Percentiles rank a stretch among this genome's conserved stretches.
Conservation (phyloP, 2,113 vertebrate genomes). For the Reinhardtius hippoglossoides region DNA sequence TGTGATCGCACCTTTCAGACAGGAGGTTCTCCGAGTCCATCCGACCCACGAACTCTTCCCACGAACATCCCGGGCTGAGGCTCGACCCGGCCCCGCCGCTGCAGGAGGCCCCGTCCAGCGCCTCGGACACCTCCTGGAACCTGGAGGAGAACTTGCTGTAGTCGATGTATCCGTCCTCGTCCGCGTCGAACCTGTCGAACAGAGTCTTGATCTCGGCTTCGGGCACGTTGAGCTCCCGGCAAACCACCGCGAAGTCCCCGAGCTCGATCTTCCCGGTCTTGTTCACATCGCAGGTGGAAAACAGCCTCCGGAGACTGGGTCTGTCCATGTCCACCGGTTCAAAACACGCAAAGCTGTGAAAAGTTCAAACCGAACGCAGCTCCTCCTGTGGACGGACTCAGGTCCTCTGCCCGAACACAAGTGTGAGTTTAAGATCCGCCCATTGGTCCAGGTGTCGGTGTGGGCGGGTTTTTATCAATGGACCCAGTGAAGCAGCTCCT, state of each 20-base stretch:
- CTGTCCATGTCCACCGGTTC: slow-evolving; percentile 54
- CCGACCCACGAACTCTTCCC: slow-evolving; percentile 79
- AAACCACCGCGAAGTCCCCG: slow-evolving; percentile 81
- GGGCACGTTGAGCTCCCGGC: slow-evolving; percentile 80
- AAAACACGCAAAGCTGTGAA: not conserved
- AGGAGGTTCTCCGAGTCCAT: slow-evolving; percentile 66
- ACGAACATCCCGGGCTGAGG: slow-evolving; percentile 19
- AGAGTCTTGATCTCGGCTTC: slow-evolving; percentile 66
- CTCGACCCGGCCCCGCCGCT: not conserved
- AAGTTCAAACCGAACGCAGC: not conserved
- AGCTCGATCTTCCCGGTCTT: slow-evolving; percentile 82
- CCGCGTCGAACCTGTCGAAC: slow-evolving; percentile 80
- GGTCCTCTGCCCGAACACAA: slow-evolving; percentile 4
- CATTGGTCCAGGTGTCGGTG: not conserved
- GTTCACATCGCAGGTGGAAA: slow-evolving; percentile 84
- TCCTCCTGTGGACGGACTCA: not conserved
- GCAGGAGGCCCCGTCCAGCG: slow-evolving; percentile 70
- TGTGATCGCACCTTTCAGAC: slow-evolving; percentile 75
- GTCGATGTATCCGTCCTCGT: slow-evolving; percentile 79
- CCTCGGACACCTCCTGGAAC: slow-evolving; percentile 80
- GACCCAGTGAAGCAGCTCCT: not conserved
- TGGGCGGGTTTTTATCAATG: slow-evolving; percentile 27
- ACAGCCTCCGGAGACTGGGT: slow-evolving; percentile 74
- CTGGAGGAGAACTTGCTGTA: slow-evolving; percentile 79
- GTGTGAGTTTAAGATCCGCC: not conserved